Evolutionary conservation across 2,888 invertebrate species (phyloP), one percentile per base, ranked within the genome.

Genomic region (Serrognathus titanus): DNA sequence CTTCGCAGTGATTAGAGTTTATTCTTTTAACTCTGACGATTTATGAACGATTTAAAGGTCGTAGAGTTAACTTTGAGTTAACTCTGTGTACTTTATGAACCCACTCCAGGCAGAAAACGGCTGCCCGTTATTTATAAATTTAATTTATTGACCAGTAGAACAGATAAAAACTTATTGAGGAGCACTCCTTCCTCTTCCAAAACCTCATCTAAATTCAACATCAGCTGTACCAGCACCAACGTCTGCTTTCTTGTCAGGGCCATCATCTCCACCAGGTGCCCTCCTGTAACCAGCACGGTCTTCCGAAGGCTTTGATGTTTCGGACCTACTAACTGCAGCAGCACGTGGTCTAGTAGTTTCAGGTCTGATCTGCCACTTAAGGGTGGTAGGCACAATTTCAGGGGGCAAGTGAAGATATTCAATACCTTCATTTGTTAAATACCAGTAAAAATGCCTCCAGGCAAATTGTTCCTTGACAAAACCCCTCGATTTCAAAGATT

Each of bases 391-490:
- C 37, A 99, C 97, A 79, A 99, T 98, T 85, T 99, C 99, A 62
- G 97, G 90, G 7, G 99, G 98, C 73, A 99, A 84, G 75, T 99
- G 97, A 63, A 99, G 85, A 79, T 95, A 98, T 77, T 94, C 93
- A 76, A 99, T 98, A 67, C 99, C 99, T 73, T 97, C 95, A 77
- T 99, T 98, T 64, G 97, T 99, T 68, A 99, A 83, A 80, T 95
- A 96, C 85, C 98, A 99, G 79, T 99, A 99, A 74, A 93, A 99
- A 79, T 99, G 98, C 72, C 98, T 88, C 99, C 99, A 99, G 3
- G 98, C 97, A 79, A 99, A 99, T 80, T 99, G 98, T 83, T 99
- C 98, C 78, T 92, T 94, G n/a, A 99, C 99, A 73, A 89, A 92
- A 58, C 97, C 98, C 77, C 92, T 87, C 3, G 98, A 98, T 80